Evolutionary conservation across 2,113 vertebrate genomes (phyloP).

Genomic region (Microcebus ravelobensis): DNA sequence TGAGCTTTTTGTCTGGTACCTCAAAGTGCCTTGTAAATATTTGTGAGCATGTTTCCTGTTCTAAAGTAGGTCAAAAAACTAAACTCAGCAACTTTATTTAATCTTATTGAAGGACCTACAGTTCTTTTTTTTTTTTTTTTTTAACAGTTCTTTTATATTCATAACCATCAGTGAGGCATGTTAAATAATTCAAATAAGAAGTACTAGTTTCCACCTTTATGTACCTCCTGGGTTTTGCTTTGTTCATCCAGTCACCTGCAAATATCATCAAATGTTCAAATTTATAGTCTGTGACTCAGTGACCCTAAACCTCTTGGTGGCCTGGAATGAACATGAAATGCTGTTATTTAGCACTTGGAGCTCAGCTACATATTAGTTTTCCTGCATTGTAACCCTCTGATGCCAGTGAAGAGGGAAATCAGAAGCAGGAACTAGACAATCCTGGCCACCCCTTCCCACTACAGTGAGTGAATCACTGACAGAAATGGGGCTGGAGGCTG

Average conservation of each 20-base stretch:
- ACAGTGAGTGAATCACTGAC: neutral
- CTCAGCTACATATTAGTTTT: slow-evolving; percentile 1
- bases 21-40: neutral
- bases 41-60: neutral
- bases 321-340: slow-evolving; percentile 53
- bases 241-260: slow-evolving; percentile 53
- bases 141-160: neutral
- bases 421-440: neutral
- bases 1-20: neutral
- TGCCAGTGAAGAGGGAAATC: slow-evolving; percentile 32
- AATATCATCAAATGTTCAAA: slow-evolving; percentile 59
- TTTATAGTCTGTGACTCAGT: neutral
- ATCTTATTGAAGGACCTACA: neutral
- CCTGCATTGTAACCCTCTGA: neutral
- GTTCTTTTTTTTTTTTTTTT: no score
- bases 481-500: neutral
- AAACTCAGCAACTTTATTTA: neutral
- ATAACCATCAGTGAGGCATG: neutral
- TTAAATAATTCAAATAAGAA: slow-evolving; percentile 47
- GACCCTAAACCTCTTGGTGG: slow-evolving; percentile 51
- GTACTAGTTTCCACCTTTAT: neutral
- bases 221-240: slow-evolving; percentile 29
- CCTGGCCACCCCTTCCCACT: neutral
- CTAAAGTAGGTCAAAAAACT: neutral
- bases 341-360: slow-evolving; percentile 35